Evolutionary conservation across 2,888 invertebrate genomes (phyloP).

Genomic region (Escarpia spicata): DNA sequence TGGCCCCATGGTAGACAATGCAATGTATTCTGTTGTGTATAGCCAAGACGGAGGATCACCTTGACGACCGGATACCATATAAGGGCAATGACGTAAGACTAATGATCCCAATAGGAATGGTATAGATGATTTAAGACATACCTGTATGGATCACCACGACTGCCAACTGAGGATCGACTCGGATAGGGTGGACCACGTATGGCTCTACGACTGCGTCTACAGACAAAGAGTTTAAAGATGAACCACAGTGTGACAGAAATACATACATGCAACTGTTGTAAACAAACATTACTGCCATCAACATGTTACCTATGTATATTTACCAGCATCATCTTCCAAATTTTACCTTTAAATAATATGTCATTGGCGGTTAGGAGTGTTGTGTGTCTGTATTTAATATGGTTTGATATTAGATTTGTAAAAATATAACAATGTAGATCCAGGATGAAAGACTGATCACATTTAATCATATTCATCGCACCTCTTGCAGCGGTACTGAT

Average conservation of each 20-base stretch:
- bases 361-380: neutral
- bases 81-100: no score
- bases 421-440: neutral
- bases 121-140: neutral
- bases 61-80: no score
- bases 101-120: no score
- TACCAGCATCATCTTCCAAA: neutral
- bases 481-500: neutral
- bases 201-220: neutral
- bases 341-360: neutral
- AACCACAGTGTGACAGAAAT: neutral
- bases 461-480: neutral
- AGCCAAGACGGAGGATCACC: no score
- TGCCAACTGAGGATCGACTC: neutral
- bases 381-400: neutral
- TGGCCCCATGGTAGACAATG: no score
- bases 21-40: no score
- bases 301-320: neutral
- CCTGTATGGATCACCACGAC: neutral
- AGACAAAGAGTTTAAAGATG: neutral
- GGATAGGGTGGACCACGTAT: neutral
- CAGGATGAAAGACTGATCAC: constrained; percentile 8
- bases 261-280: neutral
- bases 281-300: neutral
- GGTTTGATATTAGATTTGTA: neutral